Evolutionary conservation across 2,888 invertebrate species (phyloP), one percentile per base, ranked within the genome.

Genomic region (Eudasyphora cyanicolor): DNA sequence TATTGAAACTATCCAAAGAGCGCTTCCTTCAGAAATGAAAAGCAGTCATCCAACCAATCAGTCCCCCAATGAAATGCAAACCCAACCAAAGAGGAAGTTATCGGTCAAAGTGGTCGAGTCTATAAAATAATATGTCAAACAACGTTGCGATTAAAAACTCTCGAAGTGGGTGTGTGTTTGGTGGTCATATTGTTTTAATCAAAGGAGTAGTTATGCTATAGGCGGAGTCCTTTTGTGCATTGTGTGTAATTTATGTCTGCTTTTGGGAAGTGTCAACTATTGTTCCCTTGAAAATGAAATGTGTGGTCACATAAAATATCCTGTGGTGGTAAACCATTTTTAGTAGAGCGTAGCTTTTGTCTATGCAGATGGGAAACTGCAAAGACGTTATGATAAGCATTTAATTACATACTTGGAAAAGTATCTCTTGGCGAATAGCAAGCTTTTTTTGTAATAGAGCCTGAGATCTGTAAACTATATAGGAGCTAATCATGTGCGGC

Each of bases 121-220:
- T 69, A 79, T 82, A 76, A 76, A 82, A 79, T 64, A 82, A 79
- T 76, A 71, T 82, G 78, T 82, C 75, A 78, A 71, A 73, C n/a
- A n/a, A n/a, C n/a, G 54, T 76, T 73, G 67, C 71, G n/a, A 57
- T n/a, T 73, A 57, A 71, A 27, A 73, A 76, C 29, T 17, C 14
- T 12, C 14, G 12, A n/a, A n/a, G 38, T 71, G 12, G 49, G 32
- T 54, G 8, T 27, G 32, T 10, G 8, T 51, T 75, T 76, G 32
- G 24, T 76, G 42, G 49, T 67, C 8, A 42, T 7, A 17, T 19
- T 14, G 12, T 49, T 12, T 14, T n/a, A 10, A 14, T 29, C 35
- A 35, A 42, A 45, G 8, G 29, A 29, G 27, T 69, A 27, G 27
- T 21, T 38, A 27, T 7, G 19, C 64, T 67, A 73, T 45, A 76